phyloP scores from a whole-genome alignment of 2,113 vertebrate genomes.

The Kryptolebias marmoratus region DNA sequence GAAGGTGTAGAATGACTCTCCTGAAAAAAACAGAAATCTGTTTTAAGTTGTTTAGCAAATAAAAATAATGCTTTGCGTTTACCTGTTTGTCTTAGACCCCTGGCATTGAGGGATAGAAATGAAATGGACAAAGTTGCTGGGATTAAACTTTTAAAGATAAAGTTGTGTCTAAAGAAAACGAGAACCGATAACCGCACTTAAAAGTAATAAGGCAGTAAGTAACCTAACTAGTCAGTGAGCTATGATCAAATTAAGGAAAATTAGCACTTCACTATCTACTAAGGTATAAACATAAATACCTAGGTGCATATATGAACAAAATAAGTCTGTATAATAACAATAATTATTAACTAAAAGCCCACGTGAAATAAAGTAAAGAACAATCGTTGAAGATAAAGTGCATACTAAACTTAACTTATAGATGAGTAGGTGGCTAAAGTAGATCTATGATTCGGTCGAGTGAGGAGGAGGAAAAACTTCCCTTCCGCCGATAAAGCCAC shows the following conservation, averaged over 20 bases:
- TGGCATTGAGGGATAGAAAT: neutral
- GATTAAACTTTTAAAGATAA: neutral
- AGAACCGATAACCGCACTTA: neutral
- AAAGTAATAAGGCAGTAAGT: neutral
- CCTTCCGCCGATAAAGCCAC: no score
- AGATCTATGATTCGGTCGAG: no score
- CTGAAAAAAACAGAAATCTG: constrained; percentile 1
- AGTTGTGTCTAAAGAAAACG: neutral
- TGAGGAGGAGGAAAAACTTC: neutral
- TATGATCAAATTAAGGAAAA: neutral
- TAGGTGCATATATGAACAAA: neutral
- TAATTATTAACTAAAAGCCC: neutral
- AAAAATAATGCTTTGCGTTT: neutral
- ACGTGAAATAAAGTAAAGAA: neutral
- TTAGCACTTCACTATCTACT: neutral
- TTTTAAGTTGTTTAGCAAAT: neutral
- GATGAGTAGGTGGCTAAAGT: neutral
- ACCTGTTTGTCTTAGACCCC: neutral
- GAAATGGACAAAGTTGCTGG: neutral
- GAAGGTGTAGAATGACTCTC: constrained; percentile 7
- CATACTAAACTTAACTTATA: neutral
- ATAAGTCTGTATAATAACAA: neutral
- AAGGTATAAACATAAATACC: neutral
- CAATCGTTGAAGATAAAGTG: neutral
- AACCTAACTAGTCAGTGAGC: neutral